Percentiles rank a stretch among this genome's conserved stretches.
phyloP scores from a whole-genome alignment of 2,888 invertebrate genomes.

The Prenolepis imparis region DNA sequence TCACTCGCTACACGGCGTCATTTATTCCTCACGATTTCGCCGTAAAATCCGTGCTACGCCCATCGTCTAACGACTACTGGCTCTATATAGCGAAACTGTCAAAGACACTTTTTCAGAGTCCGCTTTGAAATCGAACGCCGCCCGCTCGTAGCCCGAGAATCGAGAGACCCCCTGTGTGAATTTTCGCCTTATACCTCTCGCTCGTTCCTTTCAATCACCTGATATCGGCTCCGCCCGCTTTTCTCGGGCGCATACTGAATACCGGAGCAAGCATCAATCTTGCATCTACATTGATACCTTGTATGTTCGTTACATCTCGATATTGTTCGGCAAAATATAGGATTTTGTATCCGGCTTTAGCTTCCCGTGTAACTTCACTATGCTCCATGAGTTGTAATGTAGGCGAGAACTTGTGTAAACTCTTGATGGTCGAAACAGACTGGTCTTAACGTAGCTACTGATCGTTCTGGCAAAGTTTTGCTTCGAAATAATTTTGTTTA shows the following conservation, averaged over 20 bases:
- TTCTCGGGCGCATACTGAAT: neutral
- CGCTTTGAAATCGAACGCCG: conserved; percentile 41
- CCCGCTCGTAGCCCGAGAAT: neutral
- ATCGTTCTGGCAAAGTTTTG: neutral
- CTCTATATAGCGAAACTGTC: neutral
- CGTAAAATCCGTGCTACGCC: conserved; percentile 24
- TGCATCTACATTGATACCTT: neutral
- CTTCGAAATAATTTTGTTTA: neutral
- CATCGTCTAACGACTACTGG: conserved; percentile 26
- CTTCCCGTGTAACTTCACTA: neutral
- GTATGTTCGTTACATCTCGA: neutral
- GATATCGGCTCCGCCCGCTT: conserved; percentile 6
- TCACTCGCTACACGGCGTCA: conserved; percentile 40
- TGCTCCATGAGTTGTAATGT: neutral
- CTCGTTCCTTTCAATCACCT: conserved; percentile 34
- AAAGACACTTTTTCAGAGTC: conserved; percentile 25
- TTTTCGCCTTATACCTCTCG: conserved; percentile 23
- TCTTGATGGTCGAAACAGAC: neutral
- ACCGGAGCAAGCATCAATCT: neutral
- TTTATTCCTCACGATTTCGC: conserved; percentile 47
- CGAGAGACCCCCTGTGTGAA: neutral
- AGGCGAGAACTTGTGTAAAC: neutral
- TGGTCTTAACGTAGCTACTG: neutral
- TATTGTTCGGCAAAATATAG: neutral
- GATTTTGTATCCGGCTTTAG: neutral